Conservation (phyloP, 2,888 invertebrate species). For the Bugulina stolonifera region DNA sequence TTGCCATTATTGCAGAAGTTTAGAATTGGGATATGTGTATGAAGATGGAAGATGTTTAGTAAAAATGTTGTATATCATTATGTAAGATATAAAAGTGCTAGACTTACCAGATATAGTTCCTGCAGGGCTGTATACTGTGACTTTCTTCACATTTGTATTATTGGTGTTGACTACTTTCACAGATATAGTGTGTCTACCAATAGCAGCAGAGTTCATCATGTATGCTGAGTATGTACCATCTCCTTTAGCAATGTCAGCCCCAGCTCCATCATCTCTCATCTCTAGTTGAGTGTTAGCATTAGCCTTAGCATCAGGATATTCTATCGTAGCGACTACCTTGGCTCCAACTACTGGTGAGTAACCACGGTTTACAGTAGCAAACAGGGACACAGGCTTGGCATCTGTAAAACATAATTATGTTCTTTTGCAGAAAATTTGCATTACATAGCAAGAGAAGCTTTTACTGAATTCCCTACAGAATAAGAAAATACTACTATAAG, state of each 20-base stretch:
- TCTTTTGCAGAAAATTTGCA: no score
- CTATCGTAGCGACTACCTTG: conserved; percentile 19
- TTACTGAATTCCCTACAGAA: no score
- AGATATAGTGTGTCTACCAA: conserved; percentile 1
- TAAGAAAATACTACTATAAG: no score
- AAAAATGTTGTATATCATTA: no score
- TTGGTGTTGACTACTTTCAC: neutral
- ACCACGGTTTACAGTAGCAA: conserved; percentile 23
- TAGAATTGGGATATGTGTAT: no score
- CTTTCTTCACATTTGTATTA: conserved; percentile 1
- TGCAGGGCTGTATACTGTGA: neutral
- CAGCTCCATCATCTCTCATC: conserved; percentile 27
- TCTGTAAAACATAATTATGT: conserved; percentile 8
- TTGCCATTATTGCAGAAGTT: neutral
- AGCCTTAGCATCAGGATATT: neutral
- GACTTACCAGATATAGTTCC: conserved; percentile 15
- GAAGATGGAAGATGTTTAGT: neutral
- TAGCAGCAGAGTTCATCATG: neutral
- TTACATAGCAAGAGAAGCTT: no score
- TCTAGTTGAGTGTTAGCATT: neutral
- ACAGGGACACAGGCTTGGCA: conserved; percentile 15
- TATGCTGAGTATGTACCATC: conserved; percentile 26
- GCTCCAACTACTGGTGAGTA: conserved; percentile 25
- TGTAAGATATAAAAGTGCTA: no score
- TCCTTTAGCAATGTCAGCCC: conserved; percentile 25